phyloP scores from a whole-genome alignment of 2,797 vertebrate species.

The Pelodytes ibericus region DNA sequence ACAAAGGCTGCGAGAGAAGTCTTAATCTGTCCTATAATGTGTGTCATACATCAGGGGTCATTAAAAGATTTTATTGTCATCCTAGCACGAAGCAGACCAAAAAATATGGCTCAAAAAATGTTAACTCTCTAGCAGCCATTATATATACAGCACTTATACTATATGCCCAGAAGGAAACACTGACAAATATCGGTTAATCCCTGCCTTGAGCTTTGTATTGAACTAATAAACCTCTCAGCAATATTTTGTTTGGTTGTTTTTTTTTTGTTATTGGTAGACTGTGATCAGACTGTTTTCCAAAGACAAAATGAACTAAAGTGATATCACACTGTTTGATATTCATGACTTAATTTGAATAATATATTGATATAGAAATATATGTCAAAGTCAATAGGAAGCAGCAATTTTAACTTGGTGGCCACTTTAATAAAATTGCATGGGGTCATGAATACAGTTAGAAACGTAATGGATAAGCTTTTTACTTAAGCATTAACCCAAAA shows the following conservation, averaged over 20 bases:
- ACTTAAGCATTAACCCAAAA: too few species aligned
- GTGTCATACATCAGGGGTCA: conserved; percentile 32
- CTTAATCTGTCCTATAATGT: conserved; percentile 41
- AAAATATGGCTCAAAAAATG: conserved; percentile 5
- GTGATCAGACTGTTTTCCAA: conserved; percentile 26
- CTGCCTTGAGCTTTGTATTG: conserved; percentile 25
- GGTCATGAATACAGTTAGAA: too few species aligned
- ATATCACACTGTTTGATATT: conserved; percentile 10
- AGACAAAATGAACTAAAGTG: conserved; percentile 19
- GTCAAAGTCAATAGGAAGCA: background rate
- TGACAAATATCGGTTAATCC: conserved; percentile 27
- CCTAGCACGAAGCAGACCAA: background rate
- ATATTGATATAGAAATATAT: conserved; percentile 1
- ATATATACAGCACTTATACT: conserved; percentile 3
- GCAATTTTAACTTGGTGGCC: background rate
- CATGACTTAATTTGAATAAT: conserved; percentile 4
- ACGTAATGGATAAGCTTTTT: too few species aligned
- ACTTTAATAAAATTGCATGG: conserved; percentile 1
- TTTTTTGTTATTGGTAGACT: background rate
- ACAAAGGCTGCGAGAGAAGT: conserved; percentile 30
- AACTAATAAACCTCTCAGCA: conserved; percentile 38
- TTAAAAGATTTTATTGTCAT: conserved; percentile 42
- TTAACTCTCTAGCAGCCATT: conserved; percentile 6
- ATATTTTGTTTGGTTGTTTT: conserved; percentile 31
- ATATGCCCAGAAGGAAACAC: conserved; percentile 13